Evolutionary conservation across 2,888 invertebrate species (phyloP).

Genomic region (Anthrax anthrax): DNA sequence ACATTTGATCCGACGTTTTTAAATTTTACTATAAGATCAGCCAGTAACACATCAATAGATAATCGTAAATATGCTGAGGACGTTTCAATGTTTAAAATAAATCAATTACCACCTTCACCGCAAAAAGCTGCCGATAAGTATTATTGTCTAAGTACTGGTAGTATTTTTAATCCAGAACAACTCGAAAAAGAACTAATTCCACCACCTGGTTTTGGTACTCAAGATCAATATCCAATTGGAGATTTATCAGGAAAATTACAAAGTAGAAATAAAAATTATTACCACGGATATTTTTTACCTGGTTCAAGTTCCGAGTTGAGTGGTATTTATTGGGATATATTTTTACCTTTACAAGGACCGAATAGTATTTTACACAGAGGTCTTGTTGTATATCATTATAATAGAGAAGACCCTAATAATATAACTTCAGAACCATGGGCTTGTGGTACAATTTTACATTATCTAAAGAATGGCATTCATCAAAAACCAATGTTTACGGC

Average conservation of each 20-base stretch:
- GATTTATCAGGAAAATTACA: constrained; percentile 79
- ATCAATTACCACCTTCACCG: constrained; percentile 52
- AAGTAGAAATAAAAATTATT: constrained; percentile 51
- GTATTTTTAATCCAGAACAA: constrained; percentile 60
- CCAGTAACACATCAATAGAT: constrained; percentile 50
- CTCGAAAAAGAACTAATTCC: constrained; percentile 43
- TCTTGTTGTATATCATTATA: constrained; percentile 34
- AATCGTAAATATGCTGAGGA: constrained; percentile 60
- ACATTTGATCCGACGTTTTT: constrained; percentile 73
- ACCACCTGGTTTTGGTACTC: constrained; percentile 65
- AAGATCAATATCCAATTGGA: constrained; percentile 81
- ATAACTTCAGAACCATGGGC: constrained; percentile 26
- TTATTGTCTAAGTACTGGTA: constrained; percentile 55
- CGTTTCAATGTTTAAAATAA: constrained; percentile 54
- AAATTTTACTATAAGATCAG: constrained; percentile 51
- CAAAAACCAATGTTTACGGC: constrained; percentile 64
- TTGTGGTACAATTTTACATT: constrained; percentile 51
- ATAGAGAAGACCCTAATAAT: constrained; percentile 22
- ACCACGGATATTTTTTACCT: constrained; percentile 50
- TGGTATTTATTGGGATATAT: constrained; percentile 69
- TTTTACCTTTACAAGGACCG: constrained; percentile 66
- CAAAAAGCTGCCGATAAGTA: constrained; percentile 35
- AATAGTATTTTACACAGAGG: constrained; percentile 69
- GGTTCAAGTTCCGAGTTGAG: constrained; percentile 57
- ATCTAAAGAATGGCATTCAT: constrained; percentile 48